A percentile compares a stretch with the other conserved stretches of the same genome.
phyloP scores from a whole-genome alignment of 2,113 vertebrate species.

The Phyllostomus discolor region DNA sequence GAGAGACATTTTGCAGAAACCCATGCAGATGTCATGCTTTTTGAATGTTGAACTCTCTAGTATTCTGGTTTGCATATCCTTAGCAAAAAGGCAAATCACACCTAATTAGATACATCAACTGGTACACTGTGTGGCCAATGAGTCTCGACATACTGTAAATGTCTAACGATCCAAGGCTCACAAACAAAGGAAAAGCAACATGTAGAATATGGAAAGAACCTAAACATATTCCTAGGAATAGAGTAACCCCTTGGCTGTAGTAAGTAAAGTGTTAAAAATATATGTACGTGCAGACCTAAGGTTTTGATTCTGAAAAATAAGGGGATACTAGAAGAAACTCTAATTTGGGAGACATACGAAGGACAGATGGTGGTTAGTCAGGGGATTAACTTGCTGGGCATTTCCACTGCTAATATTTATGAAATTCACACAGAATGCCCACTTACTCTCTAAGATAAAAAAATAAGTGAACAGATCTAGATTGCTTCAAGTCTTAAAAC shows the following conservation, averaged over 20 bases:
- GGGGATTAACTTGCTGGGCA: not conserved
- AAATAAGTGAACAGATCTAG: not conserved
- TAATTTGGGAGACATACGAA: not conserved
- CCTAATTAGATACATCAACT: not conserved
- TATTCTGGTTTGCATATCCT: not conserved
- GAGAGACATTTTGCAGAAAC: not conserved
- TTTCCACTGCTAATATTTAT: not conserved
- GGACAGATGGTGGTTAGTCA: not conserved
- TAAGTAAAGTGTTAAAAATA: not conserved
- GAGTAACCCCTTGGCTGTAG: not conserved
- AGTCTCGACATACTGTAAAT: not conserved
- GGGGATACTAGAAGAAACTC: not conserved
- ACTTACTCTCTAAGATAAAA: not conserved
- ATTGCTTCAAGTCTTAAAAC: not conserved
- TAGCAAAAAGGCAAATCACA: not conserved
- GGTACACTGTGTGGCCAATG: not conserved
- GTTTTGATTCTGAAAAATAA: constrained; percentile 9
- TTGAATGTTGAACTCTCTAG: not conserved
- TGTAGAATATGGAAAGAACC: not conserved
- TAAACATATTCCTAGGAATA: constrained; percentile 1
- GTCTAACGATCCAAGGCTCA: not conserved
- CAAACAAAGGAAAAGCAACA: not conserved
- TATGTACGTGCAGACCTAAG: not conserved
- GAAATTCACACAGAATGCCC: not conserved
- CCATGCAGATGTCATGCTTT: not conserved